Evolutionary conservation across 2,888 invertebrate genomes (phyloP).

Genomic region (Anoncus sp.): DNA sequence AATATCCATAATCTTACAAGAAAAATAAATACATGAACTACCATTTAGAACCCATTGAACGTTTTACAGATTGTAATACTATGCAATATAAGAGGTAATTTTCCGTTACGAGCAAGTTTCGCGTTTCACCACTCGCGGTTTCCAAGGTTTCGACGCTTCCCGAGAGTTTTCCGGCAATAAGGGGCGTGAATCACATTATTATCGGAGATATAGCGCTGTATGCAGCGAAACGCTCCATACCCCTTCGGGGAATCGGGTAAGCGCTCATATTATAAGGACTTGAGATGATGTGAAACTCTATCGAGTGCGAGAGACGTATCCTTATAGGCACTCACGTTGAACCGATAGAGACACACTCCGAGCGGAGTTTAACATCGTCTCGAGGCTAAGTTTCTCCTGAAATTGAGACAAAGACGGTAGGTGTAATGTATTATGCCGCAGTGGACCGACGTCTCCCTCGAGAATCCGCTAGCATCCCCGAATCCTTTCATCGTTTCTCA

Average conservation of each 20-base stretch:
- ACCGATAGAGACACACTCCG: slow-evolving; percentile 1
- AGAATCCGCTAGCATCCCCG: slow-evolving; percentile 19
- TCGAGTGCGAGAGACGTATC: slow-evolving; percentile 14
- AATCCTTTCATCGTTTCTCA: slow-evolving; percentile 55
- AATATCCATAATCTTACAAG: too few species aligned
- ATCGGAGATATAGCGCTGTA: slow-evolving; percentile 7
- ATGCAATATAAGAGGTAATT: slow-evolving; percentile 10
- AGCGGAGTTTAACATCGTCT: slow-evolving; percentile 9
- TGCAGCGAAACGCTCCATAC: slow-evolving; percentile 25
- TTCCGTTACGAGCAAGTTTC: slow-evolving; percentile 27
- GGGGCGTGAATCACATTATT: slow-evolving; percentile 29
- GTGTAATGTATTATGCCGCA: slow-evolving; percentile 65
- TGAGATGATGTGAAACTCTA: slow-evolving; percentile 14
- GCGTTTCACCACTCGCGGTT: neutral
- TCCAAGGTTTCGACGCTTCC: neutral
- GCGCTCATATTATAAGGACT: slow-evolving; percentile 26
- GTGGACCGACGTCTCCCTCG: slow-evolving; percentile 60
- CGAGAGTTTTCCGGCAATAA: slow-evolving; percentile 12
- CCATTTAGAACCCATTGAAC: neutral
- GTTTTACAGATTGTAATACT: slow-evolving; percentile 20
- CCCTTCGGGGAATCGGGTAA: slow-evolving; percentile 21
- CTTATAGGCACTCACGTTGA: neutral
- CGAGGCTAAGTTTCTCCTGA: slow-evolving; percentile 49
- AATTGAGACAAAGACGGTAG: slow-evolving; percentile 66
- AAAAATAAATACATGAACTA: neutral